A percentile compares a stretch with the other conserved stretches of the same genome.
phyloP scores from a whole-genome alignment of 2,797 vertebrate species.

The Saxicola maurus region DNA sequence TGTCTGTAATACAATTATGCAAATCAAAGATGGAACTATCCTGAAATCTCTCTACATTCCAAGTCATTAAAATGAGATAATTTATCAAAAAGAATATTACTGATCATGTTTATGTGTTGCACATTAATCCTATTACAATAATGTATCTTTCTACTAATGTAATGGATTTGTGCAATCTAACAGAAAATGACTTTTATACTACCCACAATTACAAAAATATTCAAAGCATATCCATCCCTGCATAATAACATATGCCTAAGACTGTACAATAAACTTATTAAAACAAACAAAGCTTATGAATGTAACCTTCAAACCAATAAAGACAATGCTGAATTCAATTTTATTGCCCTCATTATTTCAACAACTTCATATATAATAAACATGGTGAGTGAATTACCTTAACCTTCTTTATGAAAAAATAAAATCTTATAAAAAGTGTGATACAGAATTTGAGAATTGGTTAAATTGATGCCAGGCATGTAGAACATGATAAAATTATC shows the following conservation, averaged over 20 bases:
- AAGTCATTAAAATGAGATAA: constrained; percentile 88
- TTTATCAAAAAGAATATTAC: constrained; percentile 91
- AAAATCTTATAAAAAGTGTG: neutral
- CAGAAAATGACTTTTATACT: constrained; percentile 99
- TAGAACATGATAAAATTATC: neutral
- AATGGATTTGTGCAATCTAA: constrained; percentile 99
- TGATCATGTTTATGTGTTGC: constrained; percentile 83
- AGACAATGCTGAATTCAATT: constrained; percentile 84
- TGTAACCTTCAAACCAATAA: constrained; percentile 83
- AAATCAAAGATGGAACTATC: constrained; percentile 78
- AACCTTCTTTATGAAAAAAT: constrained; percentile 24
- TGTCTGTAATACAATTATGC: constrained; percentile 83
- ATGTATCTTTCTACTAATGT: constrained; percentile 85
- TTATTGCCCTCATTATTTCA: constrained; percentile 79
- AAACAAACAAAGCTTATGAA: constrained; percentile 78
- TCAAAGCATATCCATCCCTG: constrained; percentile 81
- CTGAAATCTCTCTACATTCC: constrained; percentile 80
- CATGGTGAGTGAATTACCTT: constrained; percentile 56
- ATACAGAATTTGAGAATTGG: neutral
- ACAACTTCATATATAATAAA: constrained; percentile 66
- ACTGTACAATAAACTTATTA: constrained; percentile 85
- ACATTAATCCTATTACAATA: constrained; percentile 94
- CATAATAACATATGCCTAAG: constrained; percentile 82
- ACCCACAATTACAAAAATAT: constrained; percentile 93
- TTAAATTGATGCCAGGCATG: neutral